Evolutionary conservation across 2,888 invertebrate genomes (phyloP), one percentile per base, ranked within the genome.

Genomic region (Agriopis leucophaearia): DNA sequence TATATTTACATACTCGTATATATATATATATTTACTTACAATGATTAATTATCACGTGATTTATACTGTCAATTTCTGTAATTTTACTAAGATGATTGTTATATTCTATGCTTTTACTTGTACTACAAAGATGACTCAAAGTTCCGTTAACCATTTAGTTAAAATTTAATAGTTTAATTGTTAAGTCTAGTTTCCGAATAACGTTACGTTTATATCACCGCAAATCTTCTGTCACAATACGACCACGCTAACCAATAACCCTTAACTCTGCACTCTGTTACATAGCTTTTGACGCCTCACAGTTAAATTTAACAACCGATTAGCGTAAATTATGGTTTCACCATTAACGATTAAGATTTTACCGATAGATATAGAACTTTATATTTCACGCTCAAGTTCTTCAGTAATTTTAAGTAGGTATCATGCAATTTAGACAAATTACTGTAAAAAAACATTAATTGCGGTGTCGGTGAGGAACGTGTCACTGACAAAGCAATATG

Each of bases 291-390:
- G 45, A 45, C 63, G 44, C 44, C 16, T 64, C 15, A 16, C 55
- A 54, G 64, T 65, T 69, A 65, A 62, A 69, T 50, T 65, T 65
- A 62, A 65, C 58, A 15, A 44, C 62, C 54, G 65, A 65, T 69
- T 69, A 44, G 51, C 42, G 36, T 44, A 18, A 35, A 40, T 57
- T 36, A 42, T 45, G 13, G 48, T 56, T 47, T 45, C 42, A 47
- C 45, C n/a, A 58, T 47, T 52, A 16, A 8, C 13, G 45, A 47
- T 63, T 51, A 45, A 40, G 51, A 47, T 38, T 66, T 16, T 52
- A 54, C 51, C 4, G 35, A 35, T 51, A 51, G 35, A 35, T 35
- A n/a, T n/a, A 12, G 27, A 12, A 38, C 38, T 38, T 8, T 38
- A 9, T 9, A 47, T 9, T 18, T 5, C 10, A 48, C 48, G 18